Evolutionary conservation across 2,797 vertebrate genomes (phyloP), one percentile per base, ranked within the genome.

Genomic region (Gymnothorax reevesii): DNA sequence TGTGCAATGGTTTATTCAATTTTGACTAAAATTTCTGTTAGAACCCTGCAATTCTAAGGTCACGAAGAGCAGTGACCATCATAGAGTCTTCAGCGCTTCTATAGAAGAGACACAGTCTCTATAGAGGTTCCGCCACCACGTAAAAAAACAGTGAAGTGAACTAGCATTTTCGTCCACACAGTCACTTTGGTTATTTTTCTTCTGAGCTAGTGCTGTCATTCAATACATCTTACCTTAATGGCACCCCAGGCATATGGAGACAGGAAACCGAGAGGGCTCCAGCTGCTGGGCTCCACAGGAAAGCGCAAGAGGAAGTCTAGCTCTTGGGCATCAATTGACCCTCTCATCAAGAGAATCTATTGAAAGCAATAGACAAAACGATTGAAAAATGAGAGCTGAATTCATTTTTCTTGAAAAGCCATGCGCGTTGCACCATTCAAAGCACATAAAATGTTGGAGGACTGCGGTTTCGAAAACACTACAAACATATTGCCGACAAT

Each of bases 241-340:
- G 95, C 94, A 88, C 96, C 97, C 97, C 96, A 97, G 82, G 95
- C 93, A 27, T 95, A 95, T 86, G 93, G 25, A 85, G 95, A 96
- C 85, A 98, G 94, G 90, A 98, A 98, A 71, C 95, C 93, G 82
- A 97, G 92, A 27, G 96, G 96, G 90, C 95, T 97, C 87, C 85
- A 88, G 87, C 93, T 95, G 86, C 90, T 91, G 52, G 93, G 89
- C 84, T 98, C 95, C 90, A 96, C 90, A 83, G 95, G 94, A 90
- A 97, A 97, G 66, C 64, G 90, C 88, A 98, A 94, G 60, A 97
- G 91, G 90, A 98, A 96, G 92, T 97, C 94, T 91, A 98, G 73
- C 91, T 98, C 96, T 60, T 94, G 89, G 20, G 92, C 90, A 86
- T 97, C 92, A 88, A 95, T 95, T 89, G 95, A 93, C 75, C 92